Evolutionary conservation across 2,888 invertebrate genomes (phyloP).

Genomic region (Zele albiditarsus): DNA sequence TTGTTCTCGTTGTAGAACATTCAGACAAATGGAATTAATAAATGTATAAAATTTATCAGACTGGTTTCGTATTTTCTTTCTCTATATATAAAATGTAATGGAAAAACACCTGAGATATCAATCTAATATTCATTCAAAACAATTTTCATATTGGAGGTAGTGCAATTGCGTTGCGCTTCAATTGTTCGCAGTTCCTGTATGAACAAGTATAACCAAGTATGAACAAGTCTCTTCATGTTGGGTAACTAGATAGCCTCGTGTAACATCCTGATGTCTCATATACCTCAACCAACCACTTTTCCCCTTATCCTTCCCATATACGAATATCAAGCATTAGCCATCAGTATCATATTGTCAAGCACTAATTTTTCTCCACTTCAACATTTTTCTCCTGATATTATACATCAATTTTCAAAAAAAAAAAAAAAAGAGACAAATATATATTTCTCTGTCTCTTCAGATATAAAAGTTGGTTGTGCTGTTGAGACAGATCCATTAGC

Average conservation of each 20-base stretch:
- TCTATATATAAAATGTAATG: too few relatives aligned
- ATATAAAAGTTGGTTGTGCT: not conserved
- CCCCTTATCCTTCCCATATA: conserved; percentile 6
- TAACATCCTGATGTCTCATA: conserved; percentile 53
- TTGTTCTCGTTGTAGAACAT: too few relatives aligned
- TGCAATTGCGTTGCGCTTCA: conserved; percentile 31
- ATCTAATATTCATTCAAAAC: not conserved
- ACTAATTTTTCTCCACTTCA: not conserved
- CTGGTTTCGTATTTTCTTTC: too few relatives aligned
- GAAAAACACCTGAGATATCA: too few relatives aligned
- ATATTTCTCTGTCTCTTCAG: conserved; percentile 15
- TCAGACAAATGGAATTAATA: too few relatives aligned
- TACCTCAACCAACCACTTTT: conserved; percentile 47
- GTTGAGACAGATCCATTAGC: conserved; percentile 32
- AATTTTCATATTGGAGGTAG: not conserved
- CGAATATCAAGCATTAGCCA: conserved; percentile 8
- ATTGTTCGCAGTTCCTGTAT: conserved; percentile 38
- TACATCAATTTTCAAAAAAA: not conserved
- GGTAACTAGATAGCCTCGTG: conserved; percentile 59
- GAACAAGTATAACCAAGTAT: not conserved
- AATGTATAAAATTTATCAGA: too few relatives aligned
- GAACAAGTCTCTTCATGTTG: conserved; percentile 18
- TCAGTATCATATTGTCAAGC: conserved; percentile 1
- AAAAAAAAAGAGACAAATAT: not conserved
- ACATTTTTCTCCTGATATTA: conserved; percentile 8